Evolutionary conservation across 2,797 vertebrate genomes (phyloP).

Genomic region (Enteromius argenteus): DNA sequence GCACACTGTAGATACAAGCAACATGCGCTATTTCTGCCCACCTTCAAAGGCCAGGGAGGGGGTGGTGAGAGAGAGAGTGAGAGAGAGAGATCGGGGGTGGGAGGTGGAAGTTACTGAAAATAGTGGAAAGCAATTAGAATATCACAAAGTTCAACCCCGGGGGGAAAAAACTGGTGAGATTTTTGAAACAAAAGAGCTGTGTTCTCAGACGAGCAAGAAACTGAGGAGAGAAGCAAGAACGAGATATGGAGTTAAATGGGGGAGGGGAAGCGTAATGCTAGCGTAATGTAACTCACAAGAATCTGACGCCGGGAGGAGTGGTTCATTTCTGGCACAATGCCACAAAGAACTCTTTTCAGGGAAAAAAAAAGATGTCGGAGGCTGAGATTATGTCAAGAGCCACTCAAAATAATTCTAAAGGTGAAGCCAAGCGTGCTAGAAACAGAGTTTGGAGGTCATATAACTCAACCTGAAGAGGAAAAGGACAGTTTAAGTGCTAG

Average conservation of each 20-base stretch:
- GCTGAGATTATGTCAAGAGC: slow-evolving; percentile 53
- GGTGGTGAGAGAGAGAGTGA: slow-evolving; percentile 47
- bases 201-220: slow-evolving; percentile 48
- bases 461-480: slow-evolving; percentile 26
- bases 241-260: slow-evolving; percentile 27
- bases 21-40: slow-evolving; percentile 60
- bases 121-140: slow-evolving; percentile 68
- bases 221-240: slow-evolving; percentile 33
- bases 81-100: slow-evolving; percentile 35
- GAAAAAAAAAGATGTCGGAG: slow-evolving; percentile 31
- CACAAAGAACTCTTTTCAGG: slow-evolving; percentile 61
- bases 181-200: slow-evolving; percentile 58
- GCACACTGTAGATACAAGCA: slow-evolving; percentile 46
- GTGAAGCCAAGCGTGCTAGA: slow-evolving; percentile 28
- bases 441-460: slow-evolving; percentile 31
- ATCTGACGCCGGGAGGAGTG: slow-evolving; percentile 45
- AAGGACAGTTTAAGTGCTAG: slow-evolving; percentile 1
- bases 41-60: slow-evolving; percentile 52
- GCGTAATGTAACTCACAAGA: slow-evolving; percentile 53
- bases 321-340: slow-evolving; percentile 51
- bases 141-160: slow-evolving; percentile 64
- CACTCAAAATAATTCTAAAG: slow-evolving; percentile 35
- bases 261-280: slow-evolving; percentile 37
- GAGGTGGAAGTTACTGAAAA: slow-evolving; percentile 60
- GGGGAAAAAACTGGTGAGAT: slow-evolving; percentile 55